Evolutionary conservation across 1,140 invertebrate genomes (phyloP), one percentile per base, ranked within the genome.

Genomic region (Drosophila lacertosa): DNA sequence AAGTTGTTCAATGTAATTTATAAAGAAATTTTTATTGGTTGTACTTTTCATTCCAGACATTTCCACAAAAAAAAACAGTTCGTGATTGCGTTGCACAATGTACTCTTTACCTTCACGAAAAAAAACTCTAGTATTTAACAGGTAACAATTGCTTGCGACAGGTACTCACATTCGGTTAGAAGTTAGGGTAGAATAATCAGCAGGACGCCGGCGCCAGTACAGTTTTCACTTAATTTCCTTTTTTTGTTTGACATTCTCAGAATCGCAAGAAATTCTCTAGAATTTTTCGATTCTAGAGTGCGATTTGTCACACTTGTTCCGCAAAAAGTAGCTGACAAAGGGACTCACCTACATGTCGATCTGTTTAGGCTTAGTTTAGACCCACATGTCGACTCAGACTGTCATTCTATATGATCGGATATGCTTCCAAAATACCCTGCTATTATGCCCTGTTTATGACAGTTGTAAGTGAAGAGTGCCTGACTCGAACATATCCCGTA

Each of bases 221-320:
- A 60, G 62, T 74, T 66, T 59, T 47, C 44, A 70, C 47, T 62
- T 35, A 55, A 53, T 62, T 74, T 81, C 74, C 42, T 53, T 9
- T 67, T 65, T 81, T 71, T 39, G 10, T 45, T 47, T 74, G 63
- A 73, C 80, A 76, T 86, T 84, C 80, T 20, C 20, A 40, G 80
- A 86, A 84, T 47, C 40, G 15, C 33, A 35, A 47, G 29, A 59
- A 66, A 59, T 55, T 74, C 53, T 70, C 13, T 11, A 58, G 64
- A 74, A 74, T 74, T 70, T 45, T 48, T 22, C 50, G 59, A 20
- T 37, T 58, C 7, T 13, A 24, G 44, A 66, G 76, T 60, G 82
- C 74, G 70, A 86, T 82, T 86, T 86, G 86, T 88, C 74, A 88
- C 81, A 88, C 81, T 77, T 67, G 77, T 60, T 59, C 60, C 51